These are phyloP conservation scores for Papilio machaon DNA, from an alignment of 1,140 invertebrate species.

Conservation along the genomic window DNA sequence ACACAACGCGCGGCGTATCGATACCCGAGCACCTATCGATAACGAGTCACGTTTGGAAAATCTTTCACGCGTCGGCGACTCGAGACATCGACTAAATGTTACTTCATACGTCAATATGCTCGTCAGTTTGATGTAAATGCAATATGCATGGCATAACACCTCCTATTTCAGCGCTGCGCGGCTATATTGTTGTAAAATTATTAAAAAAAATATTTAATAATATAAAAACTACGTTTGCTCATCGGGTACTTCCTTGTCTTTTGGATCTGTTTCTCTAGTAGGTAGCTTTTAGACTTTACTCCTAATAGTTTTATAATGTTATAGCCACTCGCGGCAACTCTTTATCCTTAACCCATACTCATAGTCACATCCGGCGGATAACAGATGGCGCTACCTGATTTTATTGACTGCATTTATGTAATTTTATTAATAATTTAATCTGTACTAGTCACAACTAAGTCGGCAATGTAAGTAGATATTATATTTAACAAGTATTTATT, in stretches of 20 bases:
- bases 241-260: slow-evolving; percentile 74
- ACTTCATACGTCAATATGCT: slow-evolving; percentile 73
- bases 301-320: slow-evolving; percentile 69
- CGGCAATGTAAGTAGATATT: not conserved
- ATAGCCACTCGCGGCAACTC: slow-evolving; percentile 47
- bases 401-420: slow-evolving; percentile 8
- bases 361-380: slow-evolving; percentile 36
- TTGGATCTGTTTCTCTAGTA: slow-evolving; percentile 76
- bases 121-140: slow-evolving; percentile 52
- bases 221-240: slow-evolving; percentile 70
- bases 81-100: slow-evolving; percentile 81
- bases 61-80: slow-evolving; percentile 58
- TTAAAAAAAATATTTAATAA: slow-evolving; percentile 54
- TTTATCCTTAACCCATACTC: slow-evolving; percentile 28
- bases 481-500: slow-evolving; percentile 12
- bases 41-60: slow-evolving; percentile 55
- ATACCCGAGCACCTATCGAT: slow-evolving; percentile 38
- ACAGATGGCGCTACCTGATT: not conserved
- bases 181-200: slow-evolving; percentile 73
- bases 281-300: slow-evolving; percentile 64
- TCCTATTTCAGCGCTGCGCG: slow-evolving; percentile 60
- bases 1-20: slow-evolving; percentile 41
- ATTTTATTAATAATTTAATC: slow-evolving; percentile 1
- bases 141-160: slow-evolving; percentile 62
- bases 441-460: slow-evolving; percentile 28